These are phyloP conservation scores for Fabriciana adippe DNA, from an alignment of 2,888 invertebrate genomes.

Conservation along the genomic window DNA sequence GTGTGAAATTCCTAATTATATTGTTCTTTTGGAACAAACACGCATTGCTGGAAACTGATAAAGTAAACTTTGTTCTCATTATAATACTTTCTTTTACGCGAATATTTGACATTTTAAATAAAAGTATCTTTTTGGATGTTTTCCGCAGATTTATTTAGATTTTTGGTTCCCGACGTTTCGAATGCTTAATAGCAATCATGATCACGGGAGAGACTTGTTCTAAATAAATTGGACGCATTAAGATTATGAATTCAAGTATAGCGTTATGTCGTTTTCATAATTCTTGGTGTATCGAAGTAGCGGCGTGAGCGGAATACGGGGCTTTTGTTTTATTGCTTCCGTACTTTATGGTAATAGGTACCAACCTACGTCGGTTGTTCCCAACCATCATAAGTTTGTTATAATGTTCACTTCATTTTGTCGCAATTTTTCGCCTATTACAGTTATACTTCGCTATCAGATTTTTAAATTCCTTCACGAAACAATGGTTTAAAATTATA, in stretches of 20 bases:
- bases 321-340: slow-evolving; percentile 66
- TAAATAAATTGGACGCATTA: slow-evolving; percentile 1
- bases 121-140: no score
- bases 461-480: neutral
- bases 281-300: slow-evolving; percentile 53
- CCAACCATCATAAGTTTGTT: neutral
- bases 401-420: slow-evolving; percentile 3
- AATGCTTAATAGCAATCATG: no score
- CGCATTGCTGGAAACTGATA: neutral
- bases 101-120: no score
- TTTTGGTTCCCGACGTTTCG: no score
- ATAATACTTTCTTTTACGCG: no score
- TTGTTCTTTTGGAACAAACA: slow-evolving; percentile 3
- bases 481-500: neutral
- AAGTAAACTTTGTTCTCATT: neutral
- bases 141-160: no score
- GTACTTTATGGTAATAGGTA: slow-evolving; percentile 70
- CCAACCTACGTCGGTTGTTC: slow-evolving; percentile 34
- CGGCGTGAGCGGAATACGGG: slow-evolving; percentile 59
- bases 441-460: neutral
- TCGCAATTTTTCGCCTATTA: neutral
- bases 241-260: slow-evolving; percentile 14
- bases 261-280: slow-evolving; percentile 47
- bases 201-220: neutral
- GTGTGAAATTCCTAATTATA: slow-evolving; percentile 14